phyloP scores from a whole-genome alignment of 2,113 vertebrate genomes.

The Rhinolophus sinicus region DNA sequence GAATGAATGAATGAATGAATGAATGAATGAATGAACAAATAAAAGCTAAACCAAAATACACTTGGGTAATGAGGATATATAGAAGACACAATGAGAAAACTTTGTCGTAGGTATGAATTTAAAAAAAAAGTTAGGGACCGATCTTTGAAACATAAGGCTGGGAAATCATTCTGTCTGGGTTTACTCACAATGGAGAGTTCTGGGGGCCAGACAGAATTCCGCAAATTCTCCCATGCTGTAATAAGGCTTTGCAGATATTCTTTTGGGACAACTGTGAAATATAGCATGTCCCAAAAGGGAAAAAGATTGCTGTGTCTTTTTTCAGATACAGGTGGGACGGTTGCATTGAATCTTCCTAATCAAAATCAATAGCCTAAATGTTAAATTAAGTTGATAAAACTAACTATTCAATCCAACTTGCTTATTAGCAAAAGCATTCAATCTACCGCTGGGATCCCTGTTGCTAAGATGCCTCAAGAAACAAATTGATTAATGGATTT shows the following conservation, averaged over 20 bases:
- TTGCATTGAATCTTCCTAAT: slow-evolving; percentile 81
- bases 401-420: slow-evolving; percentile 79
- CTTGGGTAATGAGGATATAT: background rate
- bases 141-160: background rate
- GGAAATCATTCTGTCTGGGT: slow-evolving; percentile 8
- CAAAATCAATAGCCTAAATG: slow-evolving; percentile 84
- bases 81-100: background rate
- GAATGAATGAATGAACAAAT: background rate
- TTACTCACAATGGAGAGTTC: background rate
- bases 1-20: background rate
- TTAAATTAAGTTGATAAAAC: slow-evolving; percentile 83
- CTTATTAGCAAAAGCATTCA: slow-evolving; percentile 81
- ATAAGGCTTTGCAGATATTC: slow-evolving; percentile 66
- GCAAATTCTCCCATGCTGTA: slow-evolving; percentile 9
- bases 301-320: slow-evolving; percentile 58
- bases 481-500: slow-evolving; percentile 86
- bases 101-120: background rate
- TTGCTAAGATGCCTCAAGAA: slow-evolving; percentile 85
- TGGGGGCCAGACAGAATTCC: background rate
- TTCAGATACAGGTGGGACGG: slow-evolving; percentile 72
- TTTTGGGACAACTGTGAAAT: slow-evolving; percentile 21
- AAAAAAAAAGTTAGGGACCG: background rate
- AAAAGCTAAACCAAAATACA: background rate
- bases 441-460: slow-evolving; percentile 67
- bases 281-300: slow-evolving; percentile 41